A percentile compares a stretch with the other conserved stretches of the same genome.
Conservation (phyloP, 2,888 invertebrate genomes). For the Rhingia campestris region DNA sequence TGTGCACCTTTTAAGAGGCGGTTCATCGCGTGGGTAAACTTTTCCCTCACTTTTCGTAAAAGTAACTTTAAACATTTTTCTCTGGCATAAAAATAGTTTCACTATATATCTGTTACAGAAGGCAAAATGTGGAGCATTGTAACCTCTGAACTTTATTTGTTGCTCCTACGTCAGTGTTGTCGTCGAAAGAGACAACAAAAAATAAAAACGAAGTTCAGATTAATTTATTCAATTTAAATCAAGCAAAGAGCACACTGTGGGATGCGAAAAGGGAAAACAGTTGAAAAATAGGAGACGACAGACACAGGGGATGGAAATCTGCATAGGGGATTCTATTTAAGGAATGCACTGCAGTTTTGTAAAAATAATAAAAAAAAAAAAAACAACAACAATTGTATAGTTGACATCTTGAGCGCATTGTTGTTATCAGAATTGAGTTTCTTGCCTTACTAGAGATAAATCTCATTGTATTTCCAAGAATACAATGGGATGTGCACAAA, state of each 20-base stretch:
- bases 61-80: constrained; percentile 47
- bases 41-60: constrained; percentile 26
- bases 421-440: constrained; percentile 28
- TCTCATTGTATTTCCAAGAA: not conserved
- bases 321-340: constrained; percentile 51
- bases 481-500: constrained; percentile 6
- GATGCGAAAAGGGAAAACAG: constrained; percentile 4
- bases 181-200: constrained; percentile 3
- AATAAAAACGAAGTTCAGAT: constrained; percentile 37
- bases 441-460: constrained; percentile 23
- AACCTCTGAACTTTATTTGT: constrained; percentile 51
- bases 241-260: constrained; percentile 9
- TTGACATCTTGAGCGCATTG: constrained; percentile 18
- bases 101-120: constrained; percentile 31
- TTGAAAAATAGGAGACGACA: not conserved
- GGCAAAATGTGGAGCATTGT: constrained; percentile 40
- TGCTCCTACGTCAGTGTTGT: constrained; percentile 23
- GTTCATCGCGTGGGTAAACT: constrained; percentile 45
- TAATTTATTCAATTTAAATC: constrained; percentile 59
- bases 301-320: constrained; percentile 9
- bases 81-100: constrained; percentile 54
- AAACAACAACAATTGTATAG: constrained; percentile 5
- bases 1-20: not conserved
- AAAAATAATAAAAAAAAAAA: not conserved
- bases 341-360: constrained; percentile 30